Percentiles rank a stretch among this genome's conserved stretches.
These are phyloP conservation scores for Oreochromis niloticus DNA, from an alignment of 2,113 vertebrate species.

Conservation along the genomic window DNA sequence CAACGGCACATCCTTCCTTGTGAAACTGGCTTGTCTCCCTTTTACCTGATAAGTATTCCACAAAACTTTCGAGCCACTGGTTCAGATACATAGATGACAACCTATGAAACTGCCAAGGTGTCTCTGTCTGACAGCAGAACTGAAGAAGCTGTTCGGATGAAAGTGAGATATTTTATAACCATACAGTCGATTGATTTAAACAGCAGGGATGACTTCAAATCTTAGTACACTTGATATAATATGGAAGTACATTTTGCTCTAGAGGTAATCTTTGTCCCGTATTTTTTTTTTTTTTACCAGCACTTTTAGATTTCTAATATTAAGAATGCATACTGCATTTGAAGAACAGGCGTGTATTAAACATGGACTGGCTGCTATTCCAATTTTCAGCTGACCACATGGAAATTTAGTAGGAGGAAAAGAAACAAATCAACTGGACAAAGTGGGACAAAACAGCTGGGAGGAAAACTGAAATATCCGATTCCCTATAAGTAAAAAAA, in stretches of 20 bases:
- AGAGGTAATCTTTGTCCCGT: not conserved
- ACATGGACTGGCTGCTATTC: not conserved
- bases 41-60: not conserved
- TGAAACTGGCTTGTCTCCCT: not conserved
- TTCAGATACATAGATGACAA: not conserved
- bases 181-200: conserved; percentile 5
- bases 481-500: not conserved
- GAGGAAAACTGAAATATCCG: not conserved
- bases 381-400: not conserved
- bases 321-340: not conserved
- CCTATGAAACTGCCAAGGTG: not conserved
- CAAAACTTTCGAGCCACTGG: not conserved
- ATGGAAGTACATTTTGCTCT: not conserved
- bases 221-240: not conserved
- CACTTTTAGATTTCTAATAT: not conserved
- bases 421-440: not conserved
- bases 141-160: not conserved
- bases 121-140: conserved; percentile 5
- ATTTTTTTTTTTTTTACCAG: not conserved
- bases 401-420: not conserved
- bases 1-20: not conserved
- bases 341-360: not conserved
- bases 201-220: not conserved
- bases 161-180: conserved; percentile 4
- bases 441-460: not conserved